phyloP scores from a whole-genome alignment of 1,140 invertebrate genomes.

The Paralvinella palmiformis region DNA sequence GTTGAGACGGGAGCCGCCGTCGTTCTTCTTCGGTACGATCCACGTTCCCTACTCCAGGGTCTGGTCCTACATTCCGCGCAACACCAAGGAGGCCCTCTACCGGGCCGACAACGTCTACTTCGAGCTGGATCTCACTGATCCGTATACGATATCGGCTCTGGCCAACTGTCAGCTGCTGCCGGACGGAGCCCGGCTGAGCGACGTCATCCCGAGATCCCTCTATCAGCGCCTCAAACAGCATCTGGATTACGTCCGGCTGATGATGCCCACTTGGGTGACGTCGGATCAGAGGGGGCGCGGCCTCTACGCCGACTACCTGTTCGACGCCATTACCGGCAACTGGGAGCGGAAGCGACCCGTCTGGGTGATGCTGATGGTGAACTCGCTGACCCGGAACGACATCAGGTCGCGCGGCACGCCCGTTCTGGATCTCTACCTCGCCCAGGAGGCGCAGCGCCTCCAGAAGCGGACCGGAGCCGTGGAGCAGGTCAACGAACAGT shows the following conservation, averaged over 20 bases:
- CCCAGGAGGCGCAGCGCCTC: slow-evolving; percentile 53
- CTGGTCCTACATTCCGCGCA: slow-evolving; percentile 56
- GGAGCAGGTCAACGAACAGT: slow-evolving; percentile 57
- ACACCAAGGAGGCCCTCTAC: slow-evolving; percentile 54
- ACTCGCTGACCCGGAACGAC: slow-evolving; percentile 55
- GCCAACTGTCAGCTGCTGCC: slow-evolving; percentile 56
- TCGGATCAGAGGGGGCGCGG: slow-evolving; percentile 52
- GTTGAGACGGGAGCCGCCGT: slow-evolving; percentile 29
- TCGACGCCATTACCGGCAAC: slow-evolving; percentile 54
- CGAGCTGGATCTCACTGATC: slow-evolving; percentile 56
- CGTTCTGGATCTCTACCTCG: slow-evolving; percentile 56
- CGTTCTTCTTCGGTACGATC: slow-evolving; percentile 59
- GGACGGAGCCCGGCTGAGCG: slow-evolving; percentile 46
- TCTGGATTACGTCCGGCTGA: slow-evolving; percentile 51
- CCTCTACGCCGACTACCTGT: slow-evolving; percentile 54
- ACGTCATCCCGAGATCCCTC: slow-evolving; percentile 52
- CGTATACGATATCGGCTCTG: slow-evolving; percentile 51
- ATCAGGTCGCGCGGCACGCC: slow-evolving; percentile 54
- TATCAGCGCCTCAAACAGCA: slow-evolving; percentile 53
- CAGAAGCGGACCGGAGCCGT: slow-evolving; percentile 55
- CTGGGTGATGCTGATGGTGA: slow-evolving; percentile 58
- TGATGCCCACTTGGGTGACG: slow-evolving; percentile 53
- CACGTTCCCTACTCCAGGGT: slow-evolving; percentile 59
- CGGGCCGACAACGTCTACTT: slow-evolving; percentile 54
- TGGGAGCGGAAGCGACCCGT: slow-evolving; percentile 57